A percentile compares a stretch with the other conserved stretches of the same genome.
phyloP scores from a whole-genome alignment of 2,888 invertebrate genomes.

The Andrena praecox region DNA sequence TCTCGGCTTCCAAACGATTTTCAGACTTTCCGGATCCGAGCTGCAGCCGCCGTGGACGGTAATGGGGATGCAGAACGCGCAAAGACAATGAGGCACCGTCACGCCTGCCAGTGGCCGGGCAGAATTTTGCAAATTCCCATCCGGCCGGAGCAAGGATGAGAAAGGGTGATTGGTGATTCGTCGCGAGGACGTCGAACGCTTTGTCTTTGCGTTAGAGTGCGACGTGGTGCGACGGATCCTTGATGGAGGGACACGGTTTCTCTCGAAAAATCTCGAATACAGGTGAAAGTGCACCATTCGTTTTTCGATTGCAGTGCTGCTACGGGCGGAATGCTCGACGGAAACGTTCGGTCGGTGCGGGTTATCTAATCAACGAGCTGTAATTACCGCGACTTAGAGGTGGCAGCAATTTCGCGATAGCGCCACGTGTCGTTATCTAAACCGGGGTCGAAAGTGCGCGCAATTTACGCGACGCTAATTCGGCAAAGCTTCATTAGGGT shows the following conservation, averaged over 20 bases:
- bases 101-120: conserved; percentile 22
- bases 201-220: conserved; percentile 1
- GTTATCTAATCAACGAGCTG: conserved; percentile 17
- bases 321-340: neutral
- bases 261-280: neutral
- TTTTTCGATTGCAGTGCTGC: too few species aligned
- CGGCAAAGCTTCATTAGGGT: conserved; percentile 84
- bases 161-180: conserved; percentile 12
- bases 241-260: neutral
- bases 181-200: neutral
- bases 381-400: conserved; percentile 45
- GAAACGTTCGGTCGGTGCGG: neutral
- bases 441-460: conserved; percentile 72
- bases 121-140: conserved; percentile 25
- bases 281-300: neutral
- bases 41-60: neutral
- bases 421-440: conserved; percentile 59
- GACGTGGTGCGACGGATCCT: neutral
- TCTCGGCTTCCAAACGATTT: conserved; percentile 15
- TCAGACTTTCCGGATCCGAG: conserved; percentile 7
- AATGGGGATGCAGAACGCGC: conserved; percentile 25
- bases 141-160: neutral
- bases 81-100: conserved; percentile 46
- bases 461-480: conserved; percentile 83
- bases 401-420: conserved; percentile 41